Evolutionary conservation across 2,888 invertebrate species (phyloP).

Genomic region (Xanthorhoe designata): DNA sequence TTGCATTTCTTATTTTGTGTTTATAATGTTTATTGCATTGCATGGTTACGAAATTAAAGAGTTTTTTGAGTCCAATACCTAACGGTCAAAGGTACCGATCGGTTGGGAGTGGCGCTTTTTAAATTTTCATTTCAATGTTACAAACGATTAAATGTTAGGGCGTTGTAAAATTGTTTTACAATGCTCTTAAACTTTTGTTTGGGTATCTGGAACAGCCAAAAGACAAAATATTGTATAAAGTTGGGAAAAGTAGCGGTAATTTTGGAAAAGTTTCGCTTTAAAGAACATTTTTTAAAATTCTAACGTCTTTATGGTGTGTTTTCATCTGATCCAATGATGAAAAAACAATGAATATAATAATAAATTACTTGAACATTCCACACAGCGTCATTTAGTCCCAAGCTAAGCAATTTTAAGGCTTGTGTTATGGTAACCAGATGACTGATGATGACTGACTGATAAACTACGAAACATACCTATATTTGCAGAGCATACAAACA

Average conservation of each 20-base stretch:
- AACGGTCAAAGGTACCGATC: conserved; percentile 49
- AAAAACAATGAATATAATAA: too few relatives aligned
- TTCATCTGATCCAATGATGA: too few relatives aligned
- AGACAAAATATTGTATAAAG: conserved; percentile 8
- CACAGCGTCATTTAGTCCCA: too few relatives aligned
- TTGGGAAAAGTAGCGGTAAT: not conserved
- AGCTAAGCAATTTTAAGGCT: too few relatives aligned
- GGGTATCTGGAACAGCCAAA: conserved; percentile 31
- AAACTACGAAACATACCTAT: too few relatives aligned
- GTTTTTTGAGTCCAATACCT: conserved; percentile 11
- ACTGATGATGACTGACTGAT: too few relatives aligned
- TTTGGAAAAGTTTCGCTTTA: not conserved
- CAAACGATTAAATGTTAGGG: conserved; percentile 48
- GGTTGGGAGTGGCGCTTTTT: conserved; percentile 53
- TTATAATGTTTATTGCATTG: not conserved
- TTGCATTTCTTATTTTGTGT: too few relatives aligned
- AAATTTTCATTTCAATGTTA: conserved; percentile 57
- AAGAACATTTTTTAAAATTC: too few relatives aligned
- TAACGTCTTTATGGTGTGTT: too few relatives aligned
- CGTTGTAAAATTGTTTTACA: conserved; percentile 45
- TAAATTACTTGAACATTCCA: too few relatives aligned
- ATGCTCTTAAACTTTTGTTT: conserved; percentile 41
- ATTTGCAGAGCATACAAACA: too few relatives aligned
- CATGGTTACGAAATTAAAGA: not conserved
- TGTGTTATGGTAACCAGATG: too few relatives aligned